A percentile compares a stretch with the other conserved stretches of the same genome.
Evolutionary conservation across 2,888 invertebrate species (phyloP).

Genomic region (Scrobipalpa atriplicella): DNA sequence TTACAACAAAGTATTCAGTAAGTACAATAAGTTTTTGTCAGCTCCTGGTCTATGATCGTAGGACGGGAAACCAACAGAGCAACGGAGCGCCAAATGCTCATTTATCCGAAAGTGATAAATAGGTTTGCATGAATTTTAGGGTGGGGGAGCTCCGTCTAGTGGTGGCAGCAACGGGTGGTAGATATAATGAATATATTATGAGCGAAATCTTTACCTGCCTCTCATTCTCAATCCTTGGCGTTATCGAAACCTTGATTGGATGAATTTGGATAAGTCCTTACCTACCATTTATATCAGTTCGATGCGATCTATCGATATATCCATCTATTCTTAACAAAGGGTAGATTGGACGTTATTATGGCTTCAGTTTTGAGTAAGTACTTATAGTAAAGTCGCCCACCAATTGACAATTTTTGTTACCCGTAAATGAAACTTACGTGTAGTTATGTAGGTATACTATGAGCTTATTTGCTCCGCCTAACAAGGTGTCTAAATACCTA

Average conservation of each 20-base stretch:
- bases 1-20: no score
- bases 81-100: slow-evolving; percentile 54
- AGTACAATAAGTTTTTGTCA: no score
- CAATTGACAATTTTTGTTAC: no score
- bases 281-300: no score
- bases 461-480: no score
- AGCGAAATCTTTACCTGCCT: slow-evolving; percentile 54
- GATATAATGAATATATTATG: slow-evolving; percentile 67
- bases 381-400: no score
- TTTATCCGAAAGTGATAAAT: slow-evolving; percentile 77
- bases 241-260: slow-evolving; percentile 8
- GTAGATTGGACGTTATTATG: no score
- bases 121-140: slow-evolving; percentile 61
- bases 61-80: slow-evolving; percentile 17
- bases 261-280: background rate
- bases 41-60: slow-evolving; percentile 13
- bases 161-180: slow-evolving; percentile 38
- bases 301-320: background rate
- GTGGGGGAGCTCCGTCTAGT: slow-evolving; percentile 31
- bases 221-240: background rate
- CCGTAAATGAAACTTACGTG: no score
- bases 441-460: no score
- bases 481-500: no score
- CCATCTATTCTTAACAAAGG: no score
- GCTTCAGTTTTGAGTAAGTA: no score